Base-by-base conservation (phyloP, 2,888 invertebrate species). In the Xylocampa areola region DNA sequence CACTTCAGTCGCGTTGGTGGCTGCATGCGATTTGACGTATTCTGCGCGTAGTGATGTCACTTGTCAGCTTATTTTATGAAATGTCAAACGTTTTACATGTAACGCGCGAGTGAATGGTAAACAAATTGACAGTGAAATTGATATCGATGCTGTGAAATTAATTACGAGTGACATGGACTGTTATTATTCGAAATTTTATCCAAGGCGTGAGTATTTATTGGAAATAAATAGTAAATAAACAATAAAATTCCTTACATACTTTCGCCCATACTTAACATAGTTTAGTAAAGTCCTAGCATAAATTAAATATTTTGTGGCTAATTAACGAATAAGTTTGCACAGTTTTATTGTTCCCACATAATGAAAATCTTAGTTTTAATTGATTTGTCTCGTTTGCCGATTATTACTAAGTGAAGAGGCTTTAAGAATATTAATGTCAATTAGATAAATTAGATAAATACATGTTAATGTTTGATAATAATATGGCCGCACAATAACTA, bases 1-100 rank as follows among this genome's bases (percentile, higher is more conserved):
- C 89, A 94, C 92, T 94, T 94, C 94, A 94, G 94, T 94, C 94
- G 94, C 93, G 94, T 94, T 92, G 82, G 91, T 92, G 92, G 92
- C 91, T 92, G 91, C 91, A 91, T 90, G 92, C 91, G 94, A 94
- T 94, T 94, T 94, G 94, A 94, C 94, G 94, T 94, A 93, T 94
- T 93, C 87, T 86, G 92, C 89, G 94, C 86, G 90, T 84, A 85
- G 92, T 90, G 92, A 92, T 93, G 94, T 92, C 92, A 93, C 89
- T 92, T 92, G 92, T 91, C 91, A 91, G 87, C 87, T 87, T 91
- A 90, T 89, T 92, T 91, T 88, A 89, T 92, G 91, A 93, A 91
- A 94, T 94, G 92, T 92, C 92, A 91, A 91, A 88, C 86, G 88
- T 90, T 92, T 89, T 90, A 86, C 83, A 87, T 88, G 87, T 86